Base-by-base conservation (phyloP, 2,797 vertebrate genomes). In the Monodelphis domestica region DNA sequence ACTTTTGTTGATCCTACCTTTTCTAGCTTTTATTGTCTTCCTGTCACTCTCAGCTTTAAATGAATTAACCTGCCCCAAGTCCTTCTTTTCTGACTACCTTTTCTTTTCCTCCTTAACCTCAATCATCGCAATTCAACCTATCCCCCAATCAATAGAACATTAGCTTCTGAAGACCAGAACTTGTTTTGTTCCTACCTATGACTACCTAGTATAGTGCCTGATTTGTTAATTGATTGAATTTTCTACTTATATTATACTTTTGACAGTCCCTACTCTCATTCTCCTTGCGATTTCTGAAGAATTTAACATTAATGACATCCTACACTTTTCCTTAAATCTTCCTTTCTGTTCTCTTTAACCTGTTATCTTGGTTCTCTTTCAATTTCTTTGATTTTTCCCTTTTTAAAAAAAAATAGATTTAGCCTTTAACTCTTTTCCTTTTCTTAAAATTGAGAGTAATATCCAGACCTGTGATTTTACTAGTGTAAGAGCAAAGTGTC, bases 81-180 rank as follows among this genome's bases (percentile, higher is more conserved):
- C 53, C 87, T 89, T 56, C 51, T 45, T 91, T 57, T 93, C n/a
- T 88, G 15, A 38, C 88, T 53, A 57, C 54, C 29, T 91, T 89
- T 50, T 56, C 30, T 11, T 88, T 59, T 59, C 57, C 30, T 59
- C 11, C 57, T 57, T 57, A 57, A 57, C 29, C 56, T 59, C 57
- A 12, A 12, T 59, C 57, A 70, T 70, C 63, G 70, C 15, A 38
- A 24, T 38, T n/a, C 14, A n/a, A 14, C 12, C 3, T 15, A 1
- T 9, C 55, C 15, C 14, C 33, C 15, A 12, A 59, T 9, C 12
- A 4, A 14, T 63, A 63, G 5, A 70, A 38, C 14, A 7, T 38
- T 17, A 70, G 15, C 15, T 70, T 70, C n/a, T 70, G 17, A 38
- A 6, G 33, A 63, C n/a, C n/a, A 38, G 63, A 21, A 17, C 17